These are phyloP conservation scores for Myiotriccus ornatus DNA, from an alignment of 2,797 vertebrate species.

Conservation along the genomic window DNA sequence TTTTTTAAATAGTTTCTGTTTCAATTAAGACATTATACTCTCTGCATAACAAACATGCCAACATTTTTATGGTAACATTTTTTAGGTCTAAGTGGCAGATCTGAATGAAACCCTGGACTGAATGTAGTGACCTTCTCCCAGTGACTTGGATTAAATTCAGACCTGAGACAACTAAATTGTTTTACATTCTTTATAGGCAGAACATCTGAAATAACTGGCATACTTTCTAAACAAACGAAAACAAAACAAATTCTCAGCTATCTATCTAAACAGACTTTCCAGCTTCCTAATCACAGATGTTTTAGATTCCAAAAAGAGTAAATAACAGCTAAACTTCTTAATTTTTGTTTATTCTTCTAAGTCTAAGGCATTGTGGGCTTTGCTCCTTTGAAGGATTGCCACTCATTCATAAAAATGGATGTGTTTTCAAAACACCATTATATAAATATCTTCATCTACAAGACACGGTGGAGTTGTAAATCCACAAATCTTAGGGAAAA, in stretches of 20 bases:
- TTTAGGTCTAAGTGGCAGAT: conserved; percentile 41
- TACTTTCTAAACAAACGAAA: conserved; percentile 50
- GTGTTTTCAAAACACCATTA: background rate
- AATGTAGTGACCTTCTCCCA: conserved; percentile 27
- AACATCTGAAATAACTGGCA: conserved; percentile 62
- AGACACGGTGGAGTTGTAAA: background rate
- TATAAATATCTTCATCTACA: background rate
- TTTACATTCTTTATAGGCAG: conserved; percentile 53
- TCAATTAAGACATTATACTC: conserved; percentile 60
- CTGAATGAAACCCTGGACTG: conserved; percentile 20
- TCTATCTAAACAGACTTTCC: conserved; percentile 25
- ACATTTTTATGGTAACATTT: conserved; percentile 51
- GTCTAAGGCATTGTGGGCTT: background rate
- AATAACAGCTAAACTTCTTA: conserved; percentile 29
- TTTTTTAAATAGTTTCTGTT: conserved; percentile 61
- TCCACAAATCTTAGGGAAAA: background rate
- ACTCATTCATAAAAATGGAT: conserved; percentile 34
- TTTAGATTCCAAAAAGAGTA: conserved; percentile 33
- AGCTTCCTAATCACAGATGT: conserved; percentile 23
- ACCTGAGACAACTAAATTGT: conserved; percentile 38
- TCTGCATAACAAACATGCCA: conserved; percentile 55
- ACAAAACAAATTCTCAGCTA: conserved; percentile 22
- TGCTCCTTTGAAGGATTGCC: conserved; percentile 1
- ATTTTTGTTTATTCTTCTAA: conserved; percentile 28
- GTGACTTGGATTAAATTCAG: conserved; percentile 27